Conservation (phyloP, 2,797 vertebrate species). For the Acropternis orthonyx region DNA sequence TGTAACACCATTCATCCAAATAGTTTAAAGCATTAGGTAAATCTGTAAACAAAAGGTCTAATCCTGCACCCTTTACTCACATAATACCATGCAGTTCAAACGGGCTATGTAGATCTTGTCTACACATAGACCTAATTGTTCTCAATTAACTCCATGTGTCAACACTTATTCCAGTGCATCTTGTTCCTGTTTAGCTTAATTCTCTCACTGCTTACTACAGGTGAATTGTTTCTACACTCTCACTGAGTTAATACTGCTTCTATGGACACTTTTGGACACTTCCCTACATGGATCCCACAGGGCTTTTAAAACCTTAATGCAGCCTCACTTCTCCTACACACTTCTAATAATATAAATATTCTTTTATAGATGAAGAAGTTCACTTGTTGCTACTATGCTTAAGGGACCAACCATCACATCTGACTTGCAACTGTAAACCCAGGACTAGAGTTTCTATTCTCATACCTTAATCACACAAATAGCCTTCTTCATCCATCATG, state of each 20-base stretch:
- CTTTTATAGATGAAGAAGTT: background rate
- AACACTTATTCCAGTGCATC: background rate
- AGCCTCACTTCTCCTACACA: background rate
- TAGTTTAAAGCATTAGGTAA: slow-evolving; percentile 39
- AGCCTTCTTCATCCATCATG: background rate
- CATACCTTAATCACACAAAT: slow-evolving; percentile 14
- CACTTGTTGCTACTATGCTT: background rate
- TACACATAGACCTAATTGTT: slow-evolving; percentile 50
- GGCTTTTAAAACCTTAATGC: background rate
- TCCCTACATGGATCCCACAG: background rate
- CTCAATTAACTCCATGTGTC: slow-evolving; percentile 50
- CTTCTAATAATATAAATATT: background rate
- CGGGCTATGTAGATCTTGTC: slow-evolving; percentile 52
- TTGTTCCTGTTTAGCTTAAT: slow-evolving; percentile 15
- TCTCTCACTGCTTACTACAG: background rate
- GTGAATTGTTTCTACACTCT: background rate
- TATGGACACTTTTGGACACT: rapidly evolving
- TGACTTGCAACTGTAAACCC: background rate
- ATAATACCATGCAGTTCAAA: slow-evolving; percentile 32
- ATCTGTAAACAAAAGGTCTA: slow-evolving; percentile 61
- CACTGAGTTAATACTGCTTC: background rate
- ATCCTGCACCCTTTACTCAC: slow-evolving; percentile 52
- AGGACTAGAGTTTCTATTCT: background rate
- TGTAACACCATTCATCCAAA: slow-evolving; percentile 47
- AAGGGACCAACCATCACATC: background rate